Evolutionary conservation across 2,888 invertebrate species (phyloP).

Genomic region (Orthosia cruda): DNA sequence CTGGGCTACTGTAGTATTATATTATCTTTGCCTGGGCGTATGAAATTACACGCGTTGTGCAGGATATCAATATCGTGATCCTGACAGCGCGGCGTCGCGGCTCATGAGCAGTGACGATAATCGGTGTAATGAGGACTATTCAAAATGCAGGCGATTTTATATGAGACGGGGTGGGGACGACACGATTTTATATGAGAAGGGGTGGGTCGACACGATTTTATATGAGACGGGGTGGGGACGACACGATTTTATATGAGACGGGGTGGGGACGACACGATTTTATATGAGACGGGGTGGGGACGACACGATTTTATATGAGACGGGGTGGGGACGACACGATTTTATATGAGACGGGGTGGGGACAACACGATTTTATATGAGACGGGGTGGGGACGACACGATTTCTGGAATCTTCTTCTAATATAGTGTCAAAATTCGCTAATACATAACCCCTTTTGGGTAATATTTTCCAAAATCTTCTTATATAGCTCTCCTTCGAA

Average conservation of each 20-base stretch:
- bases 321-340: conserved; percentile 40
- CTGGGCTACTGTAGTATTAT: no score
- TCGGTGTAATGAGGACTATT: conserved; percentile 65
- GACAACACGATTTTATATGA: conserved; percentile 26
- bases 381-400: conserved; percentile 54
- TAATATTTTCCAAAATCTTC: no score
- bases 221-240: conserved; percentile 32
- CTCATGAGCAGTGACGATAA: conserved; percentile 48
- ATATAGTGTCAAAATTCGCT: no score
- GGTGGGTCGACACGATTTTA: conserved; percentile 47
- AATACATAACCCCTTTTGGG: no score
- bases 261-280: conserved; percentile 43
- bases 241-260: conserved; percentile 30
- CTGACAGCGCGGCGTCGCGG: conserved; percentile 33
- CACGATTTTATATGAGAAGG: conserved; percentile 34
- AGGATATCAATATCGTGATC: conserved; percentile 43
- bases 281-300: conserved; percentile 32
- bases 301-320: conserved; percentile 27
- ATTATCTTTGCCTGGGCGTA: no score
- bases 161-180: conserved; percentile 44
- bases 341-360: conserved; percentile 43
- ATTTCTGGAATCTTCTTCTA: not conserved
- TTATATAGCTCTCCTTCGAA: no score
- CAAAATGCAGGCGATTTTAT: conserved; percentile 46
- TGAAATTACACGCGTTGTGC: conserved; percentile 46